Conservation (phyloP, 2,797 vertebrate species). For the Catostomus latipinnis region DNA sequence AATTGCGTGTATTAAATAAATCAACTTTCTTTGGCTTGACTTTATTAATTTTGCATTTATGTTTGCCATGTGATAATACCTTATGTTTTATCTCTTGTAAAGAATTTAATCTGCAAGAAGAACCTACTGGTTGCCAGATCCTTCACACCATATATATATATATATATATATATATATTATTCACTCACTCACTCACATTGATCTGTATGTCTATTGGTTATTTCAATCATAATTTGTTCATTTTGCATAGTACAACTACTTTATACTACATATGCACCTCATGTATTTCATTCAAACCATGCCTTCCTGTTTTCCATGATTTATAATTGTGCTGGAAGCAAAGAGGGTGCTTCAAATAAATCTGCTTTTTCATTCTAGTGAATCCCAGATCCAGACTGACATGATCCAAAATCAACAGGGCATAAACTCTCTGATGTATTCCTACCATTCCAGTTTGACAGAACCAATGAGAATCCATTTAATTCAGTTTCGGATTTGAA, state of each 20-base stretch:
- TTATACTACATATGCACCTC: background rate
- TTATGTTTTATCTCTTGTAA: background rate
- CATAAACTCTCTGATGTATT: slow-evolving; percentile 24
- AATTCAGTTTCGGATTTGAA: slow-evolving; percentile 11
- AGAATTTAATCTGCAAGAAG: background rate
- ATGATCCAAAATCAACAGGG: slow-evolving; percentile 32
- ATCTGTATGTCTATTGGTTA: slow-evolving; percentile 13
- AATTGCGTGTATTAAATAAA: background rate
- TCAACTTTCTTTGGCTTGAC: background rate
- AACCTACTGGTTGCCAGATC: background rate
- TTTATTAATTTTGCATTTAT: background rate
- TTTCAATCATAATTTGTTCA: background rate
- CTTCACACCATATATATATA: background rate
- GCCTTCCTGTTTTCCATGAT: background rate
- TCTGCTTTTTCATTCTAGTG: slow-evolving; percentile 12
- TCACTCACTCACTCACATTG: background rate
- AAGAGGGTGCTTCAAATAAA: slow-evolving; percentile 20
- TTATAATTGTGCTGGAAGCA: slow-evolving; percentile 16
- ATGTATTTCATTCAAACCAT: background rate
- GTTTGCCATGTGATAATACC: slow-evolving; percentile 1
- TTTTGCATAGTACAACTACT: background rate
- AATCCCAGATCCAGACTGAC: slow-evolving; percentile 4
- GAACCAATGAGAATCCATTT: slow-evolving; percentile 21
- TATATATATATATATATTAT: background rate
- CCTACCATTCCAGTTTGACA: slow-evolving; percentile 2